These are phyloP conservation scores for Nebria ingens DNA, from an alignment of 1,140 invertebrate species.

Conservation along the genomic window DNA sequence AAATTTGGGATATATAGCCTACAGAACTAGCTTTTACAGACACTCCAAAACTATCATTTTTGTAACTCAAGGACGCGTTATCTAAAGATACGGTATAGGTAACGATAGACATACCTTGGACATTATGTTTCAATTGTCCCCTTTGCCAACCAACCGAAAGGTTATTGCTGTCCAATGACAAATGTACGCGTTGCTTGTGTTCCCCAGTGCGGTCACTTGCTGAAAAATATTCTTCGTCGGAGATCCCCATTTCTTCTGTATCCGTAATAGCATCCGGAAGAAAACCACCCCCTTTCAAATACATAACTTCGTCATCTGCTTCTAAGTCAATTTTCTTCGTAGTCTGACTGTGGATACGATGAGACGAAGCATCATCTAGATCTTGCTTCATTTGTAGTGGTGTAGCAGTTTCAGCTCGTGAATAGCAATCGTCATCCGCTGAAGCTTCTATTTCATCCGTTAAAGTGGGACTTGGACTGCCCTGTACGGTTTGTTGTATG, in stretches of 20 bases:
- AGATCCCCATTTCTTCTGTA: slow-evolving; percentile 38
- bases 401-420: slow-evolving; percentile 23
- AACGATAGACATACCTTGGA: no score
- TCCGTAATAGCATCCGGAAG: slow-evolving; percentile 36
- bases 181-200: background rate
- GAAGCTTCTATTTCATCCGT: slow-evolving; percentile 42
- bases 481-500: background rate
- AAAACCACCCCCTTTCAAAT: slow-evolving; percentile 36
- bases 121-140: no score
- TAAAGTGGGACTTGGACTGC: slow-evolving; percentile 33
- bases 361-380: slow-evolving; percentile 33
- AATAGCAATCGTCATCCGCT: slow-evolving; percentile 35
- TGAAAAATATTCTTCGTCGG: slow-evolving; percentile 20
- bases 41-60: no score
- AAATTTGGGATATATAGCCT: no score
- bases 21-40: no score
- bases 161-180: background rate
- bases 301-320: slow-evolving; percentile 34
- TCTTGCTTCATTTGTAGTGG: slow-evolving; percentile 29
- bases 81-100: no score
- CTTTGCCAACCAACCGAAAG: background rate
- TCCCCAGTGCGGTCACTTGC: background rate
- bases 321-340: slow-evolving; percentile 34
- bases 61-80: no score
- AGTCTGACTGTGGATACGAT: slow-evolving; percentile 35